Evolutionary conservation across 2,113 vertebrate genomes (phyloP).

Genomic region (Hystrix brachyura): DNA sequence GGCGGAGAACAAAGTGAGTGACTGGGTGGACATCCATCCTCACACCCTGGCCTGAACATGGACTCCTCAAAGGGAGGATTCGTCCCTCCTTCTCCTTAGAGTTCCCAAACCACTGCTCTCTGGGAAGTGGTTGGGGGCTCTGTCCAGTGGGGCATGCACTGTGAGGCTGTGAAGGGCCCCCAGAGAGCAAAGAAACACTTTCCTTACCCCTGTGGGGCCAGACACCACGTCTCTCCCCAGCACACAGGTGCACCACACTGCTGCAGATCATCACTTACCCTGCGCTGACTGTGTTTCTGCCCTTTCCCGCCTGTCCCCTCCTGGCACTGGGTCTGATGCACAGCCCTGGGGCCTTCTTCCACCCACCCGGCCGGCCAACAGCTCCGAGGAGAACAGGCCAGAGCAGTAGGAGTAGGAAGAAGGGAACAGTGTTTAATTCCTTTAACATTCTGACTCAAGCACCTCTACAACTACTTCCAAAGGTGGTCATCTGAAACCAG

Average conservation of each 20-base stretch:
- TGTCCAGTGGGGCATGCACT: not conserved
- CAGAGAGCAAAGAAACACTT: not conserved
- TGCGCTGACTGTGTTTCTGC: accelerated
- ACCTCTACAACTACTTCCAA: not conserved
- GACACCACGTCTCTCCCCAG: not conserved
- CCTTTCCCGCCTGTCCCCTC: accelerated
- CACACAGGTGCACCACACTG: accelerated
- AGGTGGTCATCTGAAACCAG: not conserved
- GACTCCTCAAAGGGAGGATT: not conserved
- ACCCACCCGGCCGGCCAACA: too few species aligned
- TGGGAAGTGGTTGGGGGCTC: not conserved
- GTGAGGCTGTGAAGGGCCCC: not conserved
- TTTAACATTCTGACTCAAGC: not conserved
- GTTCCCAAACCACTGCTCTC: not conserved
- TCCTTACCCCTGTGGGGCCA: not conserved
- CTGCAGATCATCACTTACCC: accelerated
- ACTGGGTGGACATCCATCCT: too few species aligned
- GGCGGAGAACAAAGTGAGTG: not conserved
- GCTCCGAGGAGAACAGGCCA: too few species aligned
- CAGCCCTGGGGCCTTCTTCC: not conserved
- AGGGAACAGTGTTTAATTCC: not conserved
- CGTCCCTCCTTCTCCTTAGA: not conserved
- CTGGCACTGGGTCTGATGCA: accelerated
- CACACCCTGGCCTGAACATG: accelerated
- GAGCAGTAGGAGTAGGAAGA: not conserved